Conservation (phyloP, 2,113 vertebrate species). For the Psittacula cyanocephala region DNA sequence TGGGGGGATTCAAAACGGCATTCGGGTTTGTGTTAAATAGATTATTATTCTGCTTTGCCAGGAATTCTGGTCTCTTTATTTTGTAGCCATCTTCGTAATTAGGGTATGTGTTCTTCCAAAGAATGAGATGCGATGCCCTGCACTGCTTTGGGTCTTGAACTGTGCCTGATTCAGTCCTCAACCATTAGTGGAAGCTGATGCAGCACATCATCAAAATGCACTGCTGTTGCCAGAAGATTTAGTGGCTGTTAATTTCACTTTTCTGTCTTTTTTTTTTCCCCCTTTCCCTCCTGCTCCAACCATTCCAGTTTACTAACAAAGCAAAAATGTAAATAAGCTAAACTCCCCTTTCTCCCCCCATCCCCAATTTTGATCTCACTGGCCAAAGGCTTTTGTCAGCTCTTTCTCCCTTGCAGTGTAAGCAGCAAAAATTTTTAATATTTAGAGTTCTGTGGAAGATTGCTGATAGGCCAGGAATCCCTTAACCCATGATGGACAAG, state of each 20-base stretch:
- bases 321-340: constrained; percentile 78
- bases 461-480: constrained; percentile 26
- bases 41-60: constrained; percentile 11
- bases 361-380: constrained; percentile 53
- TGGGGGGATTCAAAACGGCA: not conserved
- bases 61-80: not conserved
- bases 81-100: not conserved
- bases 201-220: constrained; percentile 60
- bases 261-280: not conserved
- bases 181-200: constrained; percentile 55
- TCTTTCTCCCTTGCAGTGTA: constrained; percentile 58
- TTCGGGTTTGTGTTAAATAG: not conserved
- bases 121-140: not conserved
- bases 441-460: constrained; percentile 18
- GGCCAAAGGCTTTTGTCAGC: constrained; percentile 72
- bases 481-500: constrained; percentile 13
- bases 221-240: constrained; percentile 60
- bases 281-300: constrained; percentile 24
- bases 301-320: constrained; percentile 76
- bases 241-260: constrained; percentile 63
- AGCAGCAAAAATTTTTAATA: constrained; percentile 62
- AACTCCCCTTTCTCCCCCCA: constrained; percentile 26
- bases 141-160: constrained; percentile 27
- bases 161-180: constrained; percentile 25
- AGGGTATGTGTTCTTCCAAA: not conserved